phyloP scores from a whole-genome alignment of 2,113 vertebrate species.

The Chamaetylas fuelleborni region DNA sequence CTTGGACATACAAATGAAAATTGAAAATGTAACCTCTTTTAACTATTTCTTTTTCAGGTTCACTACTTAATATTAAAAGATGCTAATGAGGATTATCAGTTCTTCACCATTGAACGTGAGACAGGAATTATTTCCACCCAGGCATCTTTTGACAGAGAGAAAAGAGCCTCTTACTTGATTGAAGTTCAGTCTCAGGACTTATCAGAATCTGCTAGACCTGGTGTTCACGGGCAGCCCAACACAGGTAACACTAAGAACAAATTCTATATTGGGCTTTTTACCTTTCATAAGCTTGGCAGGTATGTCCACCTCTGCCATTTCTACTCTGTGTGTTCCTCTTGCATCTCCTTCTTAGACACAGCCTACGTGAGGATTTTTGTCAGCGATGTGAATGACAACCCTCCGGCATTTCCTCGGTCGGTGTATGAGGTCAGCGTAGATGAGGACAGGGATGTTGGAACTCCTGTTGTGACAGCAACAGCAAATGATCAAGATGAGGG shows the following conservation, averaged over 20 bases:
- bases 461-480: constrained; percentile 83
- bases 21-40: neutral
- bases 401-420: constrained; percentile 76
- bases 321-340: neutral
- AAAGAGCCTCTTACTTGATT: constrained; percentile 85
- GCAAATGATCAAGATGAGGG: constrained; percentile 89
- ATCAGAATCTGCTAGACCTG: constrained; percentile 81
- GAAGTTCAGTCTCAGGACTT: constrained; percentile 88
- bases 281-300: neutral
- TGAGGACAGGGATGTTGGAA: constrained; percentile 86
- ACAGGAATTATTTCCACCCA: constrained; percentile 78
- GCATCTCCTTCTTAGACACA: constrained; percentile 73
- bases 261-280: neutral
- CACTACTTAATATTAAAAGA: constrained; percentile 83
- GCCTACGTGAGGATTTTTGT: constrained; percentile 86
- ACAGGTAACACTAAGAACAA: constrained; percentile 72
- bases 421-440: constrained; percentile 83
- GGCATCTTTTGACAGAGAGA: constrained; percentile 85
- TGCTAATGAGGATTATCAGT: constrained; percentile 80
- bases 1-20: neutral
- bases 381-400: constrained; percentile 88
- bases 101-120: constrained; percentile 79
- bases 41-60: constrained; percentile 67
- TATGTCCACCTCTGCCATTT: neutral
- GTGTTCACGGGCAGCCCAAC: constrained; percentile 83